Evolutionary conservation across 2,113 vertebrate genomes (phyloP).

Genomic region (Bos javanicus): DNA sequence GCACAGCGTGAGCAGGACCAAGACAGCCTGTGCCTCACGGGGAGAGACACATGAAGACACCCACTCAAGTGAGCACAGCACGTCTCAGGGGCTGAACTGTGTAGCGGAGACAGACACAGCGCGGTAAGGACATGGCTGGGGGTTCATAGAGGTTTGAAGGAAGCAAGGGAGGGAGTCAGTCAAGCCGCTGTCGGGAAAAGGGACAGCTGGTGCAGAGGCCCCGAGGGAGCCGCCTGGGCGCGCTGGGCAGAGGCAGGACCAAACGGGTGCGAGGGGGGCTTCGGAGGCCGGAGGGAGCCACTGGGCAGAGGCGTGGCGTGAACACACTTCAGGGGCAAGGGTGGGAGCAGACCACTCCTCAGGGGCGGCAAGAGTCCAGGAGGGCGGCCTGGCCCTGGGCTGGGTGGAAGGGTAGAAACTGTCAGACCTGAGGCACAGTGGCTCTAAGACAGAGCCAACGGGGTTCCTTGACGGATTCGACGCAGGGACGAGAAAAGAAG

Average conservation of each 20-base stretch:
- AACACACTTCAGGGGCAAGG: neutral
- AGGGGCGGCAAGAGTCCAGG: neutral
- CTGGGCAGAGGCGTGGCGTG: no score
- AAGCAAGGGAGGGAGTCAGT: neutral
- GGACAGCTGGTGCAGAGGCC: neutral
- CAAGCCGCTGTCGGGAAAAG: neutral
- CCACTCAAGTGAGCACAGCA: no score
- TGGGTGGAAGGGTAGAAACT: neutral
- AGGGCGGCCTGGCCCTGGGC: neutral
- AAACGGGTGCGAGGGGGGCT: no score
- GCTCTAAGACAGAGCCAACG: neutral
- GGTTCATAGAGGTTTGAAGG: neutral
- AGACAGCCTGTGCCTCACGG: no score
- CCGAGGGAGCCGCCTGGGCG: rapidly evolving
- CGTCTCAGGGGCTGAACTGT: neutral
- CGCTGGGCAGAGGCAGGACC: neutral
- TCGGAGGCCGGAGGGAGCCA: no score
- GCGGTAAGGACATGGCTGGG: neutral
- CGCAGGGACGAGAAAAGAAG: neutral
- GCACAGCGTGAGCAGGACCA: rapidly evolving
- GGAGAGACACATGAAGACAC: neutral
- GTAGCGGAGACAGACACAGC: rapidly evolving
- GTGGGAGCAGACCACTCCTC: no score
- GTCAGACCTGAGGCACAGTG: neutral
- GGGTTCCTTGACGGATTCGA: neutral